Evolutionary conservation across 2,113 vertebrate species (phyloP), one percentile per base, ranked within the genome.

Genomic region (Martes martes): DNA sequence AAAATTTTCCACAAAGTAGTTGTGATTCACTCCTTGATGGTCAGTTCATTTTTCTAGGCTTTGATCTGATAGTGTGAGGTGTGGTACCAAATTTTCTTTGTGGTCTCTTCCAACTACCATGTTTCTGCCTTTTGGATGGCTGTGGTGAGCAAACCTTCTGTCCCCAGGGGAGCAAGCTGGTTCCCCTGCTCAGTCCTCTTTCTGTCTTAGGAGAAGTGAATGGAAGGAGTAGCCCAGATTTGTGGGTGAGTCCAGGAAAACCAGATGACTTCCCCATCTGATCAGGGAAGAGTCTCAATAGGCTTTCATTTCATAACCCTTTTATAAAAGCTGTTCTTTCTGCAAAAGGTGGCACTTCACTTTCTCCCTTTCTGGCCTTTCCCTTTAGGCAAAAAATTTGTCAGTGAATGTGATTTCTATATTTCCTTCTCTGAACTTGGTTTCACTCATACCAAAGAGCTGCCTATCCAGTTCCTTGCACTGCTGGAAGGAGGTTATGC

Each of bases 341-440:
- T 73, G 24, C 50, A 78, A 94, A 45, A 47, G 21, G 6, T 33
- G 4, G 76, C 33, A 11, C 28, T 63, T 73, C 45, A 42, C 59
- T 19, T 33, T 83, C 24, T 95, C 26, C 59, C 15, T 11, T 79
- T 89, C 42, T 83, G 52, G 65, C 26, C 63, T 89, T 65, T 88
- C 9, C 11, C 39, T 45, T 69, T 52, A 91, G 71, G 73, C 36
- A 80, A 33, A 52, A 94, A 94, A 85, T 79, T 81, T 63, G 21
- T 57, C 81, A 57, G 23, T 6, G 24, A 76, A 52, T 67, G 21
- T 24, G 15, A 15, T 83, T 85, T 83, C 50, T 73, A 6, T 61
- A 65, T 88, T 69, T 92, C 61, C 87, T 42, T 74, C 42, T 91
- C 92, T 85, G 59, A 96, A 89, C 52, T 90, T 85, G 57, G 31